These are phyloP conservation scores for Cryptotis parvus DNA, from an alignment of 2,113 vertebrate genomes.

Conservation along the genomic window DNA sequence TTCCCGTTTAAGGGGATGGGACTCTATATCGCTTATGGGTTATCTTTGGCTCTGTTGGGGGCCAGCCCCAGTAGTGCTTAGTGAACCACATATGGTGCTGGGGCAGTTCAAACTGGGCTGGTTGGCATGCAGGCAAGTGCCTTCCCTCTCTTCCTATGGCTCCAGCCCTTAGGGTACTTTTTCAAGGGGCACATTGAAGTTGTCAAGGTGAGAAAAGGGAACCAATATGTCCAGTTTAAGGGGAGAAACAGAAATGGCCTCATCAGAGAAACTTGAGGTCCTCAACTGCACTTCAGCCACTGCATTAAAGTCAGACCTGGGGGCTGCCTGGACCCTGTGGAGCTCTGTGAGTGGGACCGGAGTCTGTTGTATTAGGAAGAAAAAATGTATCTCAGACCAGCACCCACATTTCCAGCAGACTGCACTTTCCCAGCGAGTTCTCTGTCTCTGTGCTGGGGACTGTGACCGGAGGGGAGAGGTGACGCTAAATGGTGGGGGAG, in stretches of 20 bases:
- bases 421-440: not conserved
- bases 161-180: not conserved
- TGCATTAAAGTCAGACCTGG: not conserved
- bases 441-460: not conserved
- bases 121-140: too few relatives aligned
- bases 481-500: constrained; percentile 23
- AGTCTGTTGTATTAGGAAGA: not conserved
- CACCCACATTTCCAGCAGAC: not conserved
- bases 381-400: not conserved
- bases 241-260: not conserved
- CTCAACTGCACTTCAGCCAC: not conserved
- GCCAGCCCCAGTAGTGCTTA: too few relatives aligned
- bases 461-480: not conserved
- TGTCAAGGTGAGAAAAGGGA: not conserved
- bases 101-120: too few relatives aligned
- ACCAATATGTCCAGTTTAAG: not conserved
- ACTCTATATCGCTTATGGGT: too few relatives aligned
- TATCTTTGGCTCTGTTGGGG: too few relatives aligned
- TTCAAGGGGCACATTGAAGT: not conserved
- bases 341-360: not conserved
- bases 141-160: too few relatives aligned
- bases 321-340: not conserved
- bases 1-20: not conserved
- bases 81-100: too few relatives aligned
- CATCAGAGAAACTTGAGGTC: not conserved